Evolutionary conservation across 2,113 vertebrate genomes (phyloP).

Genomic region (Danio rerio): DNA sequence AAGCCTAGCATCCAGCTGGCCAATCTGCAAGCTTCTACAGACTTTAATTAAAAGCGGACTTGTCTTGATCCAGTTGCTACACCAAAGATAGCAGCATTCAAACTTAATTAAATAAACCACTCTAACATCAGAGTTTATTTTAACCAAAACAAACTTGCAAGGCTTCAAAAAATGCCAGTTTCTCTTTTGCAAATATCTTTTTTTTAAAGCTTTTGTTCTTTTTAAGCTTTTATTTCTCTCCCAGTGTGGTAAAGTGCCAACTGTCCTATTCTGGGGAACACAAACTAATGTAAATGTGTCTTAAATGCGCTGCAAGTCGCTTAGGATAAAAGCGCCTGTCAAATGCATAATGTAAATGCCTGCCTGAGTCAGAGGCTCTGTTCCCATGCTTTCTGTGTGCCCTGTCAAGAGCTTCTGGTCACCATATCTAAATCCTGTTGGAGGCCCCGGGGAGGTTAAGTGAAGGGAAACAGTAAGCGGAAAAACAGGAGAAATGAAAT

Average conservation of each 20-base stretch:
- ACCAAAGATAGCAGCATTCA: too few relatives aligned
- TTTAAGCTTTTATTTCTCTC: background rate
- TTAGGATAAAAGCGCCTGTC: too few relatives aligned
- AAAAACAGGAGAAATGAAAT: slow-evolving; percentile 9
- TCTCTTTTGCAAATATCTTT: too few relatives aligned
- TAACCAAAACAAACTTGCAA: too few relatives aligned
- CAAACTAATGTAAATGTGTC: background rate
- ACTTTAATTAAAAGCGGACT: too few relatives aligned
- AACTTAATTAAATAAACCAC: too few relatives aligned
- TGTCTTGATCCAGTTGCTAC: too few relatives aligned
- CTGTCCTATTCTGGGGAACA: background rate
- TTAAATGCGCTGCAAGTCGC: background rate
- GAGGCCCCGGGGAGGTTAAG: background rate
- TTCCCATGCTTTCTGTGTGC: slow-evolving; percentile 37
- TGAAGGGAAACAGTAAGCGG: background rate
- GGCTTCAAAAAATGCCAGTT: too few relatives aligned
- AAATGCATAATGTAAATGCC: too few relatives aligned
- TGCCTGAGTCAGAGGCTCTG: background rate
- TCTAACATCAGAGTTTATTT: too few relatives aligned
- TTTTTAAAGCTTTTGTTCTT: background rate
- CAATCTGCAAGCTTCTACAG: too few relatives aligned
- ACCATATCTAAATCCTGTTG: slow-evolving; percentile 37
- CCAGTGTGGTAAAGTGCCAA: background rate
- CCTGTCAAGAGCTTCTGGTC: slow-evolving; percentile 35
- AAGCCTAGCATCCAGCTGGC: too few relatives aligned